Base-by-base conservation (phyloP, 1,140 invertebrate species). In the Carposina sasakii region DNA sequence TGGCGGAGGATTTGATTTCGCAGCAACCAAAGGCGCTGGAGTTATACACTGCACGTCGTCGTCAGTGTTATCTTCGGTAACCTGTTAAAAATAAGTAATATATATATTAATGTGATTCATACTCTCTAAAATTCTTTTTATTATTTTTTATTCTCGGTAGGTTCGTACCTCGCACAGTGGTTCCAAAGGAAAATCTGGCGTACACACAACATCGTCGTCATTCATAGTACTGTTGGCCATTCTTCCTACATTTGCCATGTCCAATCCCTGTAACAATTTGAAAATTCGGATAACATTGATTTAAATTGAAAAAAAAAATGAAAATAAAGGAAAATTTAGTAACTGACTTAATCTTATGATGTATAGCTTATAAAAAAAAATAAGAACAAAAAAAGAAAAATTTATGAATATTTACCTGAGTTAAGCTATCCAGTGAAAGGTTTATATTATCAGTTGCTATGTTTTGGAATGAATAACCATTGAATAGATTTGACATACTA, bases 1-100 rank as follows among this genome's bases (percentile, higher is more conserved):
- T 26, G 24, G 24, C 5, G 63, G 43, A 24, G 36, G 43, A 33
- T 40, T 52, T 40, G 28, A 3, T 12, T 16, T n/a, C 1, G 60
- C 53, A 6, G 59, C 41, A 24, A 64, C 48, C 0, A 62, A 46
- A 8, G 63, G 54, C 15, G 69, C 54, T 34, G 13, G 49, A 48
- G 81, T 83, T 12, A 86, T 84, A 43, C 85, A 86, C 37, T 86
- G 65, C 1, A 86, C 81, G 28, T 86, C 85, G 51, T 86, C 83
- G 43, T 86, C 81, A 2, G 42, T 57, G 28, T 62, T 67, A 33
- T 76, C 81, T 62, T 84, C 81, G 9, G 61, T 72, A 1, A 79
- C 76, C 79, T 84, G 37, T 2, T 49, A 52, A 46, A 40, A n/a
- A n/a, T n/a, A n/a, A n/a, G n/a, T n/a, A n/a, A n/a, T n/a, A n/a